Percentiles rank a stretch among this genome's conserved stretches.
These are phyloP conservation scores for Chironomus tentans DNA, from an alignment of 2,888 invertebrate genomes.

Conservation along the genomic window DNA sequence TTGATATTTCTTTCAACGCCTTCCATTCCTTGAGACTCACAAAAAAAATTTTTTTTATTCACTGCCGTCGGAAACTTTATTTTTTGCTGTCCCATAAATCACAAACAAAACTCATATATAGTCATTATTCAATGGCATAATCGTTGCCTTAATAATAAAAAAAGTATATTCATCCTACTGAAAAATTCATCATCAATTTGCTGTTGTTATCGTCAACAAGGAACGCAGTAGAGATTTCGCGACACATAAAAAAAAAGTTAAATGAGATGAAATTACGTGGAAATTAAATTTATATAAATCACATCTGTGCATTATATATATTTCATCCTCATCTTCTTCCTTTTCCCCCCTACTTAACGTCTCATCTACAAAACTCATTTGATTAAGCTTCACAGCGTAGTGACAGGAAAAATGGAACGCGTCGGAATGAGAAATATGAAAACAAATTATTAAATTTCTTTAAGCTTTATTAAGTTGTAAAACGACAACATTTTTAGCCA, in stretches of 20 bases:
- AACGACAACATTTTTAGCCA: constrained; percentile 13
- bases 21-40: background rate
- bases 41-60: background rate
- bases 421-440: background rate
- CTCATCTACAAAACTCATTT: background rate
- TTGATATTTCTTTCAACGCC: background rate
- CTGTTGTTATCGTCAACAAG: no score
- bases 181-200: no score
- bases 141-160: no score
- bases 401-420: background rate
- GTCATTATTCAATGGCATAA: no score
- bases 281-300: background rate
- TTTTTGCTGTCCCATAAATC: background rate
- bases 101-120: background rate
- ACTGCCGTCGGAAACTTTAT: background rate
- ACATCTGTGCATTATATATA: background rate
- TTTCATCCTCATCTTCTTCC: background rate
- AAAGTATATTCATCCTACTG: no score
- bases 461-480: constrained; percentile 12
- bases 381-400: no score
- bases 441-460: constrained; percentile 8
- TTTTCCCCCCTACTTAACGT: background rate
- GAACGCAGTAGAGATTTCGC: no score
- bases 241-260: background rate
- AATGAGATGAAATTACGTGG: constrained; percentile 16